Evolutionary conservation across 2,888 invertebrate genomes (phyloP).

Genomic region (Xiphydria camelus): DNA sequence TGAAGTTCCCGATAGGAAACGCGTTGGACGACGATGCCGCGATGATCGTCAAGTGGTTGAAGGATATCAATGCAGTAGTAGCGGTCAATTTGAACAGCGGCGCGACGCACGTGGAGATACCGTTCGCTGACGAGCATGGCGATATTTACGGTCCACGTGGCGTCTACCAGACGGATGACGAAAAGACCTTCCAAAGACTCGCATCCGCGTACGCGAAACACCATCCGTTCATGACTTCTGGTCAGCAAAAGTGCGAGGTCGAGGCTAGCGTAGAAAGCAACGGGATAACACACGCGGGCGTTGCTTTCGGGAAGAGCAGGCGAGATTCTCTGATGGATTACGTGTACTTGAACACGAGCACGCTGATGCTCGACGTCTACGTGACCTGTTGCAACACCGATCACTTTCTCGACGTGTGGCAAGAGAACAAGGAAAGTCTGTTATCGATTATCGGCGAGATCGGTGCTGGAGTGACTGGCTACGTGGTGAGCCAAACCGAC

Average conservation of each 20-base stretch:
- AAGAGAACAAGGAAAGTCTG: constrained; percentile 43
- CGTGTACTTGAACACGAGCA: constrained; percentile 47
- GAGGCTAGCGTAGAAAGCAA: constrained; percentile 23
- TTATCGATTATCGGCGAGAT: constrained; percentile 38
- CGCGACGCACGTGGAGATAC: constrained; percentile 49
- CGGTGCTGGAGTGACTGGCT: constrained; percentile 44
- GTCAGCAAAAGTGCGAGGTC: constrained; percentile 29
- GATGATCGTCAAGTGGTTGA: constrained; percentile 44
- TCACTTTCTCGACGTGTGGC: constrained; percentile 39
- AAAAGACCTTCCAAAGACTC: constrained; percentile 35
- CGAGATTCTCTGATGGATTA: constrained; percentile 47
- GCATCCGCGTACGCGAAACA: constrained; percentile 36
- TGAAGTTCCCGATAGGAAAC: constrained; percentile 31
- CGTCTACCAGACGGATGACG: constrained; percentile 39
- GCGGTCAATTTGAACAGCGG: constrained; percentile 50
- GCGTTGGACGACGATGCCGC: constrained; percentile 29
- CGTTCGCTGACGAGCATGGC: constrained; percentile 32
- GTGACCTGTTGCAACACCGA: constrained; percentile 51
- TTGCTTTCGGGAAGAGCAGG: constrained; percentile 25
- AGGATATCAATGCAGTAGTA: constrained; percentile 40
- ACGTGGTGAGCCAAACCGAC: constrained; percentile 40
- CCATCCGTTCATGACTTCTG: constrained; percentile 33
- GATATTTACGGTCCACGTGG: constrained; percentile 21
- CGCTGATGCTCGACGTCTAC: constrained; percentile 48
- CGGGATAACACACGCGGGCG: constrained; percentile 34